These are phyloP conservation scores for Halictus rubicundus DNA, from an alignment of 1,140 invertebrate species.

Conservation along the genomic window DNA sequence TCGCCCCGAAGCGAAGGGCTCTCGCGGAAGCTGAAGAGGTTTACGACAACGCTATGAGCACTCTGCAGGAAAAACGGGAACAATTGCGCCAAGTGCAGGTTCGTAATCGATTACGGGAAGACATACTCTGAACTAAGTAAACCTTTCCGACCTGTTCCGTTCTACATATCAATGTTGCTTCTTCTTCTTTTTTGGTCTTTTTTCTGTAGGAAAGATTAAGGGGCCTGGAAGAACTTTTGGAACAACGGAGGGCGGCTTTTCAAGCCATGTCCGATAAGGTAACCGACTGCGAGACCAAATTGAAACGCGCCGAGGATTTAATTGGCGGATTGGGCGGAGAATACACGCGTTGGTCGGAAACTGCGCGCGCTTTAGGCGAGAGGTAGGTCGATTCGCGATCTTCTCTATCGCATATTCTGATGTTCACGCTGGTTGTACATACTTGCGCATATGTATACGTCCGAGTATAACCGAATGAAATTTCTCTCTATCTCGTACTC, in stretches of 20 bases:
- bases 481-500: not conserved
- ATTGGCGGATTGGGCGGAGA: slow-evolving; percentile 93
- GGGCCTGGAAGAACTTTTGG: slow-evolving; percentile 84
- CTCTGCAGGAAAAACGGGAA: slow-evolving; percentile 87
- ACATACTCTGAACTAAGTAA: no score
- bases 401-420: no score
- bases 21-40: slow-evolving; percentile 88
- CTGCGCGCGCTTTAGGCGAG: slow-evolving; percentile 87
- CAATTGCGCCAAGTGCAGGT: slow-evolving; percentile 85
- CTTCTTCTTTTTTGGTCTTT: no score
- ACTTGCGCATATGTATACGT: no score
- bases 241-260: slow-evolving; percentile 79
- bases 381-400: slow-evolving; percentile 77
- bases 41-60: slow-evolving; percentile 85
- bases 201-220: slow-evolving; percentile 67
- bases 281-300: slow-evolving; percentile 92
- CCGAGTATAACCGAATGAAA: no score
- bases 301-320: slow-evolving; percentile 95
- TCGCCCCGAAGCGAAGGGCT: slow-evolving; percentile 91
- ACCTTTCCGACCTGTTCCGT: no score
- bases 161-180: no score
- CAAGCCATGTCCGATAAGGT: slow-evolving; percentile 90
- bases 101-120: not conserved
- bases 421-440: no score
- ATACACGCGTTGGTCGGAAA: slow-evolving; percentile 90